Evolutionary conservation across 2,888 invertebrate genomes (phyloP).

Genomic region (Gymnoscelis rufifasciata): DNA sequence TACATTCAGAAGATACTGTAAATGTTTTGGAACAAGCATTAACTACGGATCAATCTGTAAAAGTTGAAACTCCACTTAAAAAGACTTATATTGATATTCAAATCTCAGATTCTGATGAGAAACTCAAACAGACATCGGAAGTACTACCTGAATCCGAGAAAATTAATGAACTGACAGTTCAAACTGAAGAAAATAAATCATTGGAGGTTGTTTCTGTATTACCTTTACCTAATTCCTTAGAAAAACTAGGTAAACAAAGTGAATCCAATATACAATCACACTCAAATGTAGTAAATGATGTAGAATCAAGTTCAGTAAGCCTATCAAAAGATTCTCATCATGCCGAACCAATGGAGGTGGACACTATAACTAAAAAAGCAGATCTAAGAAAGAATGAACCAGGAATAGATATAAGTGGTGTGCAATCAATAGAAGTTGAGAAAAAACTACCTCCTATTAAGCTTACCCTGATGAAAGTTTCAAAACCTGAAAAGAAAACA

Average conservation of each 20-base stretch:
- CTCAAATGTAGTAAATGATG: background rate
- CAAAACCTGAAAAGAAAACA: slow-evolving; percentile 18
- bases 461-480: slow-evolving; percentile 19
- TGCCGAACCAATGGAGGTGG: slow-evolving; percentile 5
- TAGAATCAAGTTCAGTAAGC: background rate
- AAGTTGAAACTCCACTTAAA: background rate
- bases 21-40: too few relatives aligned
- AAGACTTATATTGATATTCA: background rate
- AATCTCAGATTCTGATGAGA: background rate
- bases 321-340: background rate
- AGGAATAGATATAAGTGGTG: background rate
- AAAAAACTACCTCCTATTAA: slow-evolving; percentile 22
- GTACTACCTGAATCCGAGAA: background rate
- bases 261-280: background rate
- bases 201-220: background rate
- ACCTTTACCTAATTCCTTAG: background rate
- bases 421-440: slow-evolving; percentile 13
- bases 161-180: background rate
- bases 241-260: background rate
- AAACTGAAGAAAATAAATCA: background rate
- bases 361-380: background rate
- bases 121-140: background rate
- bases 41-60: background rate
- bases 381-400: background rate
- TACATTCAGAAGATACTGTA: too few relatives aligned